Conservation (phyloP, 2,113 vertebrate genomes). For the Rhizomys pruinosus region DNA sequence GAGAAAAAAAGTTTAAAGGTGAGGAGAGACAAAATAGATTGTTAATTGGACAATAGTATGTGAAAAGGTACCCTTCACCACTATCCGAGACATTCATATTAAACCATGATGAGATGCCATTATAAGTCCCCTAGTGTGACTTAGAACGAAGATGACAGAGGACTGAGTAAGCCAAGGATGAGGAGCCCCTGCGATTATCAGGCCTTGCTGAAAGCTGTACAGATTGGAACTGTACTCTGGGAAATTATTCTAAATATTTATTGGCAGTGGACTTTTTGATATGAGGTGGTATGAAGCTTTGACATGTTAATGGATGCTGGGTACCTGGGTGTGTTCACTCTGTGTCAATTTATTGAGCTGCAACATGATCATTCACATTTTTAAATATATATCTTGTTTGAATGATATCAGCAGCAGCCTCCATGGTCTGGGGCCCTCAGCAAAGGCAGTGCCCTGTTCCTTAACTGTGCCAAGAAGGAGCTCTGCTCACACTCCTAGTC, state of each 20-base stretch:
- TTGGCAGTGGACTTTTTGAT: not conserved
- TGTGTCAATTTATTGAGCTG: not conserved
- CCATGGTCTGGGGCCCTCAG: not conserved
- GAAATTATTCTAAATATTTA: not conserved
- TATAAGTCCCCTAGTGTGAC: not conserved
- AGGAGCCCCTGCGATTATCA: too few species aligned
- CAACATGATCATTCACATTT: not conserved
- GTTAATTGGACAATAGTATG: not conserved
- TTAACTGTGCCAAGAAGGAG: not conserved
- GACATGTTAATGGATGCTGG: not conserved
- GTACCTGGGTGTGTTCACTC: not conserved
- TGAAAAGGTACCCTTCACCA: not conserved
- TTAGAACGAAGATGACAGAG: too few species aligned
- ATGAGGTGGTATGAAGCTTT: not conserved
- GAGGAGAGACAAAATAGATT: not conserved
- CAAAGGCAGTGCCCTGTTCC: not conserved
- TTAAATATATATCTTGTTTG: not conserved
- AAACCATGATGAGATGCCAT: not conserved
- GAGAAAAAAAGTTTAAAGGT: not conserved
- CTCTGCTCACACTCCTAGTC: not conserved
- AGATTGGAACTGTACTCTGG: not conserved
- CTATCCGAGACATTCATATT: conserved; percentile 8
- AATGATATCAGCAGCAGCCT: not conserved
- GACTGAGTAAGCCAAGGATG: too few species aligned
- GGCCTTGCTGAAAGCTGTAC: not conserved